Evolutionary conservation across 1,140 invertebrate species (phyloP).

Genomic region (Papilio helenus): DNA sequence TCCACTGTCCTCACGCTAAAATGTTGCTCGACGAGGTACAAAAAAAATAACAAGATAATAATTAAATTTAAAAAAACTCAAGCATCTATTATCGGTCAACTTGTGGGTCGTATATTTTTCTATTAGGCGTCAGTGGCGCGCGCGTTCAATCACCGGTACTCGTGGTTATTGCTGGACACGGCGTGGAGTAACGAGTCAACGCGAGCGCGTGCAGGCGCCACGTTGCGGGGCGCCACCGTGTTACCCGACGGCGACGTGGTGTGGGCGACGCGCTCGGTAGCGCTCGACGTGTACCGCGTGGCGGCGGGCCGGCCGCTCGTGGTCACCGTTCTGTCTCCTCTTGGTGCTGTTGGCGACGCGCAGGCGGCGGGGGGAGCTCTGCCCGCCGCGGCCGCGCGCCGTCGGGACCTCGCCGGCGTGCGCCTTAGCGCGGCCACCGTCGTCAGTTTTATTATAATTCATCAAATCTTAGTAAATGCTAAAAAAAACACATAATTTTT

Average conservation of each 20-base stretch:
- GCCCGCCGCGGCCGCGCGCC: not conserved
- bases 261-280: constrained; percentile 44
- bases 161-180: constrained; percentile 63
- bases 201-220: not conserved
- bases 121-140: constrained; percentile 62
- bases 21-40: constrained; percentile 52
- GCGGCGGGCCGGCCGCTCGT: constrained; percentile 50
- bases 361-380: constrained; percentile 23
- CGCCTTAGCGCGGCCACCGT: constrained; percentile 46
- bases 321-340: not conserved
- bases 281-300: constrained; percentile 63
- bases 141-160: constrained; percentile 64
- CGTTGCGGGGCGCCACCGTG: constrained; percentile 40
- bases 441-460: not conserved
- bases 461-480: not conserved
- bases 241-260: constrained; percentile 66
- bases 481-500: too few species aligned
- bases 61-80: not conserved
- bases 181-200: not conserved
- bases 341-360: not conserved
- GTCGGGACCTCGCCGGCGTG: constrained; percentile 38
- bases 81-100: not conserved
- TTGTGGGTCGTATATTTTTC: not conserved
- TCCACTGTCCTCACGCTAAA: constrained; percentile 49
- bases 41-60: not conserved